Evolutionary conservation across 2,888 invertebrate genomes (phyloP), one percentile per base, ranked within the genome.

Genomic region (Mamestra brassicae): DNA sequence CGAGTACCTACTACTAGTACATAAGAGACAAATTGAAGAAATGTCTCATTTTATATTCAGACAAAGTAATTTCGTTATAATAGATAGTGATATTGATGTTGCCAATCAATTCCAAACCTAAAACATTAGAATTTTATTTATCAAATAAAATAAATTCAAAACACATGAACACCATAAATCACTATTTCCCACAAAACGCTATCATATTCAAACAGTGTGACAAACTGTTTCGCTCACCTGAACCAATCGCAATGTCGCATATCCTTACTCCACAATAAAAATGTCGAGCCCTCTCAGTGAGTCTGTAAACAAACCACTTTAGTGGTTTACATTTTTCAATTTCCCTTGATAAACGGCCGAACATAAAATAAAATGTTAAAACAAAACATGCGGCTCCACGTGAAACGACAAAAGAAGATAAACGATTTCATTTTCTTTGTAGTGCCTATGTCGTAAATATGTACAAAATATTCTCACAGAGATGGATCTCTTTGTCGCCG

Each of bases 361-460:
- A 83, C 72, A 77, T 79, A 75, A 80, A 86, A 86, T 84, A 86
- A 80, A 81, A 87, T 83, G 75, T 74, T 74, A 77, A 85, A 86
- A 83, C 85, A 78, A 86, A 85, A 85, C 85, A 83, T 78, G 74
- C 66, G 78, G 71, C 67, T 81, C 62, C 81, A 81, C 79, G 77
- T 87, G 73, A 65, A 87, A 85, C 83, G 87, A 87, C 85, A 83
- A 86, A 85, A 87, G 81, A 87, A 83, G 87, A 86, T 87, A 83
- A 86, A 86, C 81, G 83, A 85, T 85, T 85, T 83, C 76, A 81
- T 85, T 85, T 87, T 86, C 85, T 87, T 86, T 86, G 87, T 87
- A 75, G 63, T 71, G 71, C 68, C 70, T 65, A 66, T 66, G 76
- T 78, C 78, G 71, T 85, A 83, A 78, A 87, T 83, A 76, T 80